Conservation (phyloP, 2,888 invertebrate species). For the Hypena proboscidalis region DNA sequence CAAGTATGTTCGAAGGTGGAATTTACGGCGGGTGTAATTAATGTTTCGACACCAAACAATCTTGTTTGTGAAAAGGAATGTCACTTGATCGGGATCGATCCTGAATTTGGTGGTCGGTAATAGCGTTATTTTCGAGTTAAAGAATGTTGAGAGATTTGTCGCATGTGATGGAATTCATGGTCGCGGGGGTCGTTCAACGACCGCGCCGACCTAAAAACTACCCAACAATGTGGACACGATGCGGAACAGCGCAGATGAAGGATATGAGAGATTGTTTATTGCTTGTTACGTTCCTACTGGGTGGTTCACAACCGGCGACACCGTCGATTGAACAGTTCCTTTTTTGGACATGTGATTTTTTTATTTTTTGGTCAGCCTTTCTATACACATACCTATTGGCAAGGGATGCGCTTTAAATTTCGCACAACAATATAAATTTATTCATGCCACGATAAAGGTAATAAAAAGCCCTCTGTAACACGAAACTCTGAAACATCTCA, state of each 20-base stretch:
- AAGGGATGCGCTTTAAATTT: not conserved
- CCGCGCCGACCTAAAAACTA: constrained; percentile 57
- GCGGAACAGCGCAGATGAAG: constrained; percentile 63
- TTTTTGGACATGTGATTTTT: constrained; percentile 32
- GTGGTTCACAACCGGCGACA: constrained; percentile 33
- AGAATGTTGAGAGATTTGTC: constrained; percentile 55
- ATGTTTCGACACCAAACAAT: constrained; percentile 18
- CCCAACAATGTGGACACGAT: constrained; percentile 62
- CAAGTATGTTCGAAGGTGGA: constrained; percentile 27
- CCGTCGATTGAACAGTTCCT: constrained; percentile 23
- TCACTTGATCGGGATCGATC: constrained; percentile 31
- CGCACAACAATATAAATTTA: not conserved
- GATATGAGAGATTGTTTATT: constrained; percentile 63
- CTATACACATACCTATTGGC: too few relatives aligned
- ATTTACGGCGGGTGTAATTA: constrained; percentile 18
- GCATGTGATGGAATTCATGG: constrained; percentile 56
- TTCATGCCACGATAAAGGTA: constrained; percentile 8
- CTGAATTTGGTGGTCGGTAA: constrained; percentile 35
- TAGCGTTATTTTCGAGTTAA: constrained; percentile 40
- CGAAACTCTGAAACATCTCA: constrained; percentile 16
- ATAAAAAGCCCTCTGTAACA: not conserved
- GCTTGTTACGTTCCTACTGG: constrained; percentile 47
- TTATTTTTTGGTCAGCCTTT: constrained; percentile 20
- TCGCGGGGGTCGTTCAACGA: constrained; percentile 54
- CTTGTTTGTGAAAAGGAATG: constrained; percentile 37